Base-by-base conservation (phyloP, 2,888 invertebrate genomes). In the Linnaemya vulpina region DNA sequence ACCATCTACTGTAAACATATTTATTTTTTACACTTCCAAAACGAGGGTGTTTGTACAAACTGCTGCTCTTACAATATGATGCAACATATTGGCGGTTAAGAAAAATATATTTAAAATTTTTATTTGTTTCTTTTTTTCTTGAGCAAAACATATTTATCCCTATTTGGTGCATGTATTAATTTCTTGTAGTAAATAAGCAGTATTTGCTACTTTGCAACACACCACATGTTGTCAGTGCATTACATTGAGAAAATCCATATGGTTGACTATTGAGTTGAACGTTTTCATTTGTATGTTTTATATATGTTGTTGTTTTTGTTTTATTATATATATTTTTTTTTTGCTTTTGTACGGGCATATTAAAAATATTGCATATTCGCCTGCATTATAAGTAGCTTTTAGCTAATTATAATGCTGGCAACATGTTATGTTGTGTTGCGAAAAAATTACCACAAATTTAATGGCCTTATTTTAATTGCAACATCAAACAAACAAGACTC, bases 401-500 rank as follows among this genome's bases (percentile, higher is more conserved):
- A 67, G 71, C 76, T 83, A 77, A 76, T 77, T 83, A 77, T 77
- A 83, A 77, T 73, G 76, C 65, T 77, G 76, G 76, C 81, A 80
- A 71, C 65, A 80, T 84, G 53, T 71, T 49, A 62, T 73, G 83
- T 68, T 76, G 60, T 55, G n/a, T 62, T 74, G 70, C 55, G 20
- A 49, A 77, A 58, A 53, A 40, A 58, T 65, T 71, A 82, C 82
- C 85, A 82, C 82, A 85, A 82, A 65, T 82, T 85, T 82, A 85
- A 85, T 85, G 78, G 82, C 74, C 78, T 68, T 75, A 82, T 80
- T 85, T 85, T 85, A 85, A 85, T 85, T 85, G 85, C 85, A 78
- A 85, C 85, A 85, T 85, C 82, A 85, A 85, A 85, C 85, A 82
- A 85, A 82, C 85, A 85, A 82, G 82, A 79, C 78, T 85, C 55